Percentiles rank a stretch among this genome's conserved stretches.
Evolutionary conservation across 2,888 invertebrate species (phyloP).

Genomic region (Formica aserva): DNA sequence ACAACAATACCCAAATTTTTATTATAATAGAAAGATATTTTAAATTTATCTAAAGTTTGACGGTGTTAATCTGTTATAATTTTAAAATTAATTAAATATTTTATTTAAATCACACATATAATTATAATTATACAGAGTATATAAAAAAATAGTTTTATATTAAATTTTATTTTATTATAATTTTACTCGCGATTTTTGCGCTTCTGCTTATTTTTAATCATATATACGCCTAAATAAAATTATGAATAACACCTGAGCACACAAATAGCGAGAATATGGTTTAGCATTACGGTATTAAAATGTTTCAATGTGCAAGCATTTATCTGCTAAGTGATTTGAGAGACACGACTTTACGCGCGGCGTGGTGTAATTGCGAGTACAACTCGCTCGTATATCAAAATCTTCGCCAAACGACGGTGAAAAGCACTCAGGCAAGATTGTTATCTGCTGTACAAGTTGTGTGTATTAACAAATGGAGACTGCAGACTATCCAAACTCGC

Average conservation of each 20-base stretch:
- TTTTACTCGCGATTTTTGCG: background rate
- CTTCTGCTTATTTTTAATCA: no score
- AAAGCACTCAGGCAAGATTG: slow-evolving; percentile 65
- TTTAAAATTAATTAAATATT: background rate
- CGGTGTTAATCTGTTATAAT: background rate
- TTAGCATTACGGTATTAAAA: slow-evolving; percentile 8
- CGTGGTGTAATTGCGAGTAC: slow-evolving; percentile 55
- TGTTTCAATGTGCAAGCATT: slow-evolving; percentile 52
- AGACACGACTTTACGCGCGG: slow-evolving; percentile 48
- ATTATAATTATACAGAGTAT: background rate
- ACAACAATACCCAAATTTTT: background rate
- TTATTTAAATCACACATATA: background rate
- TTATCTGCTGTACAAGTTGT: slow-evolving; percentile 65
- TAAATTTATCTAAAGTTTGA: background rate
- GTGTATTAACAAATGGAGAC: slow-evolving; percentile 40
- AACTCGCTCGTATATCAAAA: slow-evolving; percentile 66
- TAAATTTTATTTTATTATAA: no score
- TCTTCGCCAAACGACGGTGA: slow-evolving; percentile 59
- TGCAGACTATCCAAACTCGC: slow-evolving; percentile 43
- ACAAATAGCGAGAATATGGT: background rate
- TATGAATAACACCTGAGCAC: background rate
- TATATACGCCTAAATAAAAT: no score
- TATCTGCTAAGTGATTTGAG: slow-evolving; percentile 58
- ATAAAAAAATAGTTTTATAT: background rate
- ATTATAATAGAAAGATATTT: background rate